Conservation (phyloP, 1,140 invertebrate species). For the Ericerus pela region DNA sequence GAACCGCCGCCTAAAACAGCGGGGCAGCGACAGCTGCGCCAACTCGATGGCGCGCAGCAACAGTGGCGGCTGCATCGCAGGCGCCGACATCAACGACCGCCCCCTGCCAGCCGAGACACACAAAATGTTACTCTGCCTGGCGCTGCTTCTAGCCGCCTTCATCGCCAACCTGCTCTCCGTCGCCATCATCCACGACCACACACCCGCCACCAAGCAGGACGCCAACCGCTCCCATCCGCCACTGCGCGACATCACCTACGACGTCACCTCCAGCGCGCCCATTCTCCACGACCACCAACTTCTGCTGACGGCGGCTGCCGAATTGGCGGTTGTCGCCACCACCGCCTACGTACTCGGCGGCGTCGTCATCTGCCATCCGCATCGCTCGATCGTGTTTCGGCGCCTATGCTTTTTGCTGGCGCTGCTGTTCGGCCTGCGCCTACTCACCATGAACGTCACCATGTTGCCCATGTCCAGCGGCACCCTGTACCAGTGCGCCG, state of each 20-base stretch:
- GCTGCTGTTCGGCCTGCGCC: slow-evolving; percentile 67
- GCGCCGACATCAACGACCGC: no score
- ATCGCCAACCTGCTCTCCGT: neutral
- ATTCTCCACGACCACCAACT: slow-evolving; percentile 52
- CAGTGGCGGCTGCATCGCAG: no score
- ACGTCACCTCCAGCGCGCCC: slow-evolving; percentile 47
- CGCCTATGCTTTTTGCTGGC: slow-evolving; percentile 67
- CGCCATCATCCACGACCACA: neutral
- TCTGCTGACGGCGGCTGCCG: slow-evolving; percentile 41
- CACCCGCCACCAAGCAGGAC: neutral
- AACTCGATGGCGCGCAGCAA: no score
- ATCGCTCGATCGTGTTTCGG: slow-evolving; percentile 65
- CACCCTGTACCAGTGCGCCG: slow-evolving; percentile 61
- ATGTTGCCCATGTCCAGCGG: slow-evolving; percentile 64
- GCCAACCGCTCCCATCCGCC: slow-evolving; percentile 34
- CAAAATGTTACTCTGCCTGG: neutral
- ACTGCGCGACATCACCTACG: slow-evolving; percentile 63
- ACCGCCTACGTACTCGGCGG: slow-evolving; percentile 52
- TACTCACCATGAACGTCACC: slow-evolving; percentile 75
- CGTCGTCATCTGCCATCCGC: slow-evolving; percentile 64
- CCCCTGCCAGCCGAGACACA: neutral
- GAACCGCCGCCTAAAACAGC: no score
- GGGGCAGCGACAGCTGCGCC: no score
- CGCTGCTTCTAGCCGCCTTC: neutral
- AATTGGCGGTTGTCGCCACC: slow-evolving; percentile 64